These are phyloP conservation scores for Autographa gamma DNA, from an alignment of 2,888 invertebrate genomes.

Conservation along the genomic window DNA sequence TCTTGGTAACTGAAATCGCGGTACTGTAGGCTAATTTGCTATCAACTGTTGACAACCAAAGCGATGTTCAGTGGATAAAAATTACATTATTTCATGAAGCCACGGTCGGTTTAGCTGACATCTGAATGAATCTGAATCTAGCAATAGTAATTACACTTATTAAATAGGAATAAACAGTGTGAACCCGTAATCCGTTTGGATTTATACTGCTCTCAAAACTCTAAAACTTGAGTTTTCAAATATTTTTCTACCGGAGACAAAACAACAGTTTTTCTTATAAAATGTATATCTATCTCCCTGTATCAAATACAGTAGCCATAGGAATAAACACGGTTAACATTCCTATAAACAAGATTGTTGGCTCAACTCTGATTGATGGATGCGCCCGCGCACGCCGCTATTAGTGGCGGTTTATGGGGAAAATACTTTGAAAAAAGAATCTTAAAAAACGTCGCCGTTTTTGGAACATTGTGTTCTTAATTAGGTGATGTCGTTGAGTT, in stretches of 20 bases:
- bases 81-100: no score
- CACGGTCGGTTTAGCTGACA: no score
- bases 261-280: conserved; percentile 14
- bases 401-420: conserved; percentile 82
- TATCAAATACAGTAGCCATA: conserved; percentile 67
- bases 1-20: no score
- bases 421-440: conserved; percentile 64
- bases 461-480: conserved; percentile 69
- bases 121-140: no score
- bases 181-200: no score
- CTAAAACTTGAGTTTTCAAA: no score
- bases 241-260: neutral
- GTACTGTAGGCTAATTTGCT: no score
- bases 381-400: conserved; percentile 72
- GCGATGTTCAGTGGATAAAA: no score
- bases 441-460: conserved; percentile 60
- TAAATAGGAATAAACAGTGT: no score
- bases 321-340: conserved; percentile 86
- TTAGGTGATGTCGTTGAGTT: conserved; percentile 45
- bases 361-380: conserved; percentile 79
- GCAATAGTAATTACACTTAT: no score
- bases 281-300: conserved; percentile 58
- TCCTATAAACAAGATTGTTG: conserved; percentile 87
- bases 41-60: no score
- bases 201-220: no score